Evolutionary conservation across 2,888 invertebrate species (phyloP).

Genomic region (Cantharis rustica): DNA sequence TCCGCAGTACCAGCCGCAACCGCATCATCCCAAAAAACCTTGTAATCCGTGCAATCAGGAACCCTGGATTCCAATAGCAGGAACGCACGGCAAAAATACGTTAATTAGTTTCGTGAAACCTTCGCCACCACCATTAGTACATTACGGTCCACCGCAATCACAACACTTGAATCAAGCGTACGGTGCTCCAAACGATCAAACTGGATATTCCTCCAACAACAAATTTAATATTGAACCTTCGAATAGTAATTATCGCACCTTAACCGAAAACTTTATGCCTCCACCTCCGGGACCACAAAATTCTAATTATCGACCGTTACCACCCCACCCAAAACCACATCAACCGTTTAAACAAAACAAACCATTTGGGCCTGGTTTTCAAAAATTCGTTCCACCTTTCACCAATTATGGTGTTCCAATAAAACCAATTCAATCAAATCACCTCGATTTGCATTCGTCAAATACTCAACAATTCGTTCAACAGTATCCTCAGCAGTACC

Average conservation of each 20-base stretch:
- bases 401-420: not conserved
- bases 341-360: constrained; percentile 27
- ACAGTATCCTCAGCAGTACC: not conserved
- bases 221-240: constrained; percentile 17
- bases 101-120: constrained; percentile 46
- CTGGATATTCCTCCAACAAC: constrained; percentile 18
- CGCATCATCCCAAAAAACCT: constrained; percentile 29
- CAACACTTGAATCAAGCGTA: constrained; percentile 6
- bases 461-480: not conserved
- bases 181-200: constrained; percentile 21
- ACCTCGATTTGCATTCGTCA: not conserved
- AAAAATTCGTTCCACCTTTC: not conserved
- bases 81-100: constrained; percentile 41
- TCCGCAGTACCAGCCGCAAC: constrained; percentile 33
- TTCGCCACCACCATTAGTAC: constrained; percentile 23
- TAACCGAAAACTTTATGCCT: constrained; percentile 27
- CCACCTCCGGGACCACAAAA: constrained; percentile 8
- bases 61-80: constrained; percentile 83
- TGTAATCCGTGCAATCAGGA: constrained; percentile 80
- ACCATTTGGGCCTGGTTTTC: not conserved
- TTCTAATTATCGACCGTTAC: not conserved
- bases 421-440: not conserved
- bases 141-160: constrained; percentile 26
- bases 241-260: constrained; percentile 30
- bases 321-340: not conserved